Evolutionary conservation across 2,113 vertebrate species (phyloP), one percentile per base, ranked within the genome.

Genomic region (Sphaerodactylus townsendi): DNA sequence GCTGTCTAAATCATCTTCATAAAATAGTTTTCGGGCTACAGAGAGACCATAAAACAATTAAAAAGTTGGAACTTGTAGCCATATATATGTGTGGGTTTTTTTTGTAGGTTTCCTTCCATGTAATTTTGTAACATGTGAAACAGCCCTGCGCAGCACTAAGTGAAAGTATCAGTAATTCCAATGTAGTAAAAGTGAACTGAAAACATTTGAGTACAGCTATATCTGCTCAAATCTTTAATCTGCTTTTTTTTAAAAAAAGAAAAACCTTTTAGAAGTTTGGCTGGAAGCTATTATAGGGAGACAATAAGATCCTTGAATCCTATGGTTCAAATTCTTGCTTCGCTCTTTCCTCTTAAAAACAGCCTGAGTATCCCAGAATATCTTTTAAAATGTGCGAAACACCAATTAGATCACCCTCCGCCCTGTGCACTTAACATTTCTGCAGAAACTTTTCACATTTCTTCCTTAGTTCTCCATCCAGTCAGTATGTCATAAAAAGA

Each of bases 241-340:
- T 84, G 14, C 64, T 68, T 62, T 56, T n/a, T n/a, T n/a, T n/a
- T n/a, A n/a, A n/a, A n/a, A 19, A 23, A 28, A 62, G 30, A 33
- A 48, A 33, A 78, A 28, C 37, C 30, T 68, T 72, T 71, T 62
- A 50, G 75, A 64, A 70, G 73, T 64, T 59, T 77, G 21, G 14
- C 71, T 78, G 79, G 79, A 86, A 83, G 81, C 82, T 86, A 37
- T 81, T 39, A 25, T 72, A 79, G 77, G 84, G 56, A 44, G 71
- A 82, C 86, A 30, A 68, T 64, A 82, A 82, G 80, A 70, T 65
- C 15, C 15, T 84, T 77, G 62, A 82, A 62, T 80, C 62, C 15
- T 59, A 78, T 8, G 23, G 33, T 19, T 44, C 35, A 6, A 62
- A 2, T 79, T 64, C 81, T 21, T 37, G 73, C 81, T 84, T 89